These are phyloP conservation scores for Cyclophora punctaria DNA, from an alignment of 2,888 invertebrate genomes.

Conservation along the genomic window DNA sequence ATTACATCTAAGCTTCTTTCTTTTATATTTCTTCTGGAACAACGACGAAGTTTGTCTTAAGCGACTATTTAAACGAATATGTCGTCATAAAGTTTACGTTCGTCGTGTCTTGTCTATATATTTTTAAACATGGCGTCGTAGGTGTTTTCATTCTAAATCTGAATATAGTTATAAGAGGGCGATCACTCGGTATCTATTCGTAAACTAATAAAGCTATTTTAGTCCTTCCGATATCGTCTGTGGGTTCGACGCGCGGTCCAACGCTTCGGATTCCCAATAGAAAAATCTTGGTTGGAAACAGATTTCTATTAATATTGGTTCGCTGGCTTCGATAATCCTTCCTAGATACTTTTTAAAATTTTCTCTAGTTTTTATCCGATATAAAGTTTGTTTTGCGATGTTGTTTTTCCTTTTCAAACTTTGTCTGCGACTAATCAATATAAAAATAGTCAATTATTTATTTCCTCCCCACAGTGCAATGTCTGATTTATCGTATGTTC, in stretches of 20 bases:
- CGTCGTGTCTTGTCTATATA: constrained; percentile 21
- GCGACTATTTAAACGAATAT: neutral
- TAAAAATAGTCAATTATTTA: neutral
- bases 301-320: constrained; percentile 15
- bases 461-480: constrained; percentile 2
- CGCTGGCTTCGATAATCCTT: neutral
- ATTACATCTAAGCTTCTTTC: too few relatives aligned
- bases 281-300: constrained; percentile 14
- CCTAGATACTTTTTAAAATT: neutral
- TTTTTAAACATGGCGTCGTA: constrained; percentile 23
- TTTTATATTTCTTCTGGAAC: too few relatives aligned
- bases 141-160: constrained; percentile 46
- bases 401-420: neutral
- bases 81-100: constrained; percentile 11
- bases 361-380: neutral
- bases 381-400: neutral
- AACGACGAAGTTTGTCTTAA: too few relatives aligned
- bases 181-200: constrained; percentile 61
- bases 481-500: too few relatives aligned
- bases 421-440: too few relatives aligned
- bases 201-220: constrained; percentile 63
- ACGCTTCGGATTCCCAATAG: constrained; percentile 9
- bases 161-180: constrained; percentile 61
- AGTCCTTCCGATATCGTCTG: constrained; percentile 38
- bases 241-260: constrained; percentile 1